These are phyloP conservation scores for Patagioenas fasciata DNA, from an alignment of 2,113 vertebrate genomes.

Conservation along the genomic window DNA sequence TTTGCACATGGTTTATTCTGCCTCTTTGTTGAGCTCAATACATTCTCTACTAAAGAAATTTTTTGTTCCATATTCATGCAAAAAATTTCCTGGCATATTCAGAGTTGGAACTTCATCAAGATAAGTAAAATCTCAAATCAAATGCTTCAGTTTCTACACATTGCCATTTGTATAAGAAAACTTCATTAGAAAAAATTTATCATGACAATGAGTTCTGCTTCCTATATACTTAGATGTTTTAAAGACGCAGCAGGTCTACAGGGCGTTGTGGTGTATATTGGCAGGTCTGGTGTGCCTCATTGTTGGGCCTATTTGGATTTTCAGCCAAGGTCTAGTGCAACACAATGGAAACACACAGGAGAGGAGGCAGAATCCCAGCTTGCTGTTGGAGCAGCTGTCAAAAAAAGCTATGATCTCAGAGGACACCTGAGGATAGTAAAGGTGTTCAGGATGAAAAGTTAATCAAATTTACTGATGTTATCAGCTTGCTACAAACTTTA, in stretches of 20 bases:
- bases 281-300: background rate
- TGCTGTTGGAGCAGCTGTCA: background rate
- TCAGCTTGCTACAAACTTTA: background rate
- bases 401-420: background rate
- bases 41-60: background rate
- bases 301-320: background rate
- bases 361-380: background rate
- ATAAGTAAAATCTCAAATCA: background rate
- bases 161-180: background rate
- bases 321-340: fast-evolving
- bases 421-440: background rate
- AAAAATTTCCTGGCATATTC: background rate
- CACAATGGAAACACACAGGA: background rate
- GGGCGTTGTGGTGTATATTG: background rate
- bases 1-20: background rate
- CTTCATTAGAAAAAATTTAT: fast-evolving
- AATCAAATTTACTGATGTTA: background rate
- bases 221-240: background rate
- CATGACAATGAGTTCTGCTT: background rate
- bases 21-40: background rate
- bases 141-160: background rate
- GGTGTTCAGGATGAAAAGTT: background rate
- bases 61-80: background rate
- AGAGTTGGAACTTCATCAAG: background rate
- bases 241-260: background rate